Percentiles rank a stretch among this genome's conserved stretches.
Conservation (phyloP, 2,113 vertebrate species). For the Piaya cayana region DNA sequence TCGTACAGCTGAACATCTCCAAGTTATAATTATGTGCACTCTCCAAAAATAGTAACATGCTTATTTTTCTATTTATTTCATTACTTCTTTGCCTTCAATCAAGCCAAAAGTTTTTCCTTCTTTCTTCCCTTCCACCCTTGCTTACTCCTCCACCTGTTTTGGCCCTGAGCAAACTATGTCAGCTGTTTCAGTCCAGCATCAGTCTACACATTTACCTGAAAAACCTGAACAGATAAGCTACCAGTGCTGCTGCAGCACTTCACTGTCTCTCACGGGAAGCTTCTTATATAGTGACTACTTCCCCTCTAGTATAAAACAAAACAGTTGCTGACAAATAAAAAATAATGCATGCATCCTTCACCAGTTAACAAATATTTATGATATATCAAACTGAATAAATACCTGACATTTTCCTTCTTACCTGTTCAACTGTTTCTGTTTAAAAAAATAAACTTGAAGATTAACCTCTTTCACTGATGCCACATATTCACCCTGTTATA, state of each 20-base stretch:
- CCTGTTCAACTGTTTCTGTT: constrained; percentile 83
- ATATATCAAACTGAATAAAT: not conserved
- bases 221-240: not conserved
- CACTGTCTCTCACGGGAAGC: not conserved
- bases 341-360: not conserved
- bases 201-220: not conserved
- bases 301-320: not conserved
- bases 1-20: not conserved
- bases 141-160: not conserved
- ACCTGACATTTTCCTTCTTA: constrained; percentile 48
- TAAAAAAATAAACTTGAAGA: constrained; percentile 89
- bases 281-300: not conserved
- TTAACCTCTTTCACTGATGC: constrained; percentile 78
- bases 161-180: not conserved
- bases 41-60: not conserved
- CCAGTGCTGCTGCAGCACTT: not conserved
- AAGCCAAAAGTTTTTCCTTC: not conserved
- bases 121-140: not conserved
- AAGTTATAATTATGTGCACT: not conserved
- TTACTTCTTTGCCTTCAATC: not conserved
- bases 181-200: not conserved
- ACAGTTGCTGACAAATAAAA: not conserved
- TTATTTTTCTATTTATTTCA: not conserved
- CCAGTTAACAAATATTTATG: not conserved
- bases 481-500: constrained; percentile 84